These are phyloP conservation scores for Promerops cafer DNA, from an alignment of 2,113 vertebrate genomes.

Conservation along the genomic window DNA sequence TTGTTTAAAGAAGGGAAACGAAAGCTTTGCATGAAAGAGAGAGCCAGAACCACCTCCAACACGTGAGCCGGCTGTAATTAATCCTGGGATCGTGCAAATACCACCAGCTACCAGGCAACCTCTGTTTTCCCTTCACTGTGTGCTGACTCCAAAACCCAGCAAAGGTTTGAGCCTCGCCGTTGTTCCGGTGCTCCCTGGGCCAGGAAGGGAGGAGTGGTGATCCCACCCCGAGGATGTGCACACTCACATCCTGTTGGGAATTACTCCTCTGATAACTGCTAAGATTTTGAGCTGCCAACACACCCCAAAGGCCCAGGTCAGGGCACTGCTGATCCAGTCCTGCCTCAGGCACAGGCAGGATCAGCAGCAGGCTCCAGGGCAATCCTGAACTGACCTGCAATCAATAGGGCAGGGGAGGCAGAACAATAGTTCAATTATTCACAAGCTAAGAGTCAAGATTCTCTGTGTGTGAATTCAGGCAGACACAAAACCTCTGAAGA, in stretches of 20 bases:
- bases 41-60: neutral
- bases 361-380: neutral
- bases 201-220: neutral
- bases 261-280: neutral
- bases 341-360: neutral
- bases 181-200: neutral
- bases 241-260: neutral
- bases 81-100: neutral
- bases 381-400: neutral
- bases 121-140: neutral
- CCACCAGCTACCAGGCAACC: neutral
- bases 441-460: neutral
- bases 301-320: neutral
- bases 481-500: fast-evolving
- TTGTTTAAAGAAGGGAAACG: neutral
- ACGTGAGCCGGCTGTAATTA: neutral
- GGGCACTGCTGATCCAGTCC: neutral
- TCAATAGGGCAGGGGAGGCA: neutral
- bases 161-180: neutral
- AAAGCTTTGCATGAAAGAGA: neutral
- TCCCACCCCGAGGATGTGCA: neutral
- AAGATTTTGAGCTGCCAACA: neutral
- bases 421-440: neutral
- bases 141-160: neutral
- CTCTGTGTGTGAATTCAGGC: neutral